phyloP scores from a whole-genome alignment of 2,113 vertebrate genomes.

The Cynopterus brachyotis region DNA sequence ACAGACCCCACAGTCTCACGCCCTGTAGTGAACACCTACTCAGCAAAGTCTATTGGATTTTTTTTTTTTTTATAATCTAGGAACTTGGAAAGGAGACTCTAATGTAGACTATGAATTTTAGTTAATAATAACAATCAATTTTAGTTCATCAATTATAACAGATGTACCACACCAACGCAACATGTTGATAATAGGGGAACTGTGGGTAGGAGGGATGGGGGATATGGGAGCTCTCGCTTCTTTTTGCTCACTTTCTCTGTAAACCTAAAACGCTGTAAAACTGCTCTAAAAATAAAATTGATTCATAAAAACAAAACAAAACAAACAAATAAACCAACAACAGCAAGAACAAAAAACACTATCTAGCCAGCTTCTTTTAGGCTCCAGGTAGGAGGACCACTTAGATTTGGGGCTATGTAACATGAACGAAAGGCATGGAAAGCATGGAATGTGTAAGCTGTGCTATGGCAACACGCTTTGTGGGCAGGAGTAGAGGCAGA shows the following conservation, averaged over 20 bases:
- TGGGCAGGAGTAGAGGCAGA: background rate
- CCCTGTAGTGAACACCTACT: background rate
- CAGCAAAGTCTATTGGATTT: background rate
- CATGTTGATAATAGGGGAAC: background rate
- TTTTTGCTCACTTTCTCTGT: background rate
- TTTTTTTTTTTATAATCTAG: background rate
- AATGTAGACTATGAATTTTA: background rate
- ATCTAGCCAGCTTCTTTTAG: background rate
- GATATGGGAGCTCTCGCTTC: background rate
- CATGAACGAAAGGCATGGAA: rapidly evolving
- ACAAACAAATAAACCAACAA: too few species aligned
- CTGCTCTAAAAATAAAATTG: background rate
- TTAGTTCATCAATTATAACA: background rate
- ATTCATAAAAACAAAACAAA: too few species aligned
- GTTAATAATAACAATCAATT: background rate
- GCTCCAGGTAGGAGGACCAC: background rate
- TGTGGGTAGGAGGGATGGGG: too few species aligned
- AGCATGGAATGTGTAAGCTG: background rate
- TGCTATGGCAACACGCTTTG: rapidly evolving
- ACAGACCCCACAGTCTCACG: rapidly evolving
- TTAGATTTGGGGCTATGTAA: background rate
- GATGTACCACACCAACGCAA: background rate
- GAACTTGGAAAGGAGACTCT: background rate
- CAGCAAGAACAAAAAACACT: background rate
- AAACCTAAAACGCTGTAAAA: background rate